Base-by-base conservation (phyloP, 1,140 invertebrate species). In the Trichoplusia ni region DNA sequence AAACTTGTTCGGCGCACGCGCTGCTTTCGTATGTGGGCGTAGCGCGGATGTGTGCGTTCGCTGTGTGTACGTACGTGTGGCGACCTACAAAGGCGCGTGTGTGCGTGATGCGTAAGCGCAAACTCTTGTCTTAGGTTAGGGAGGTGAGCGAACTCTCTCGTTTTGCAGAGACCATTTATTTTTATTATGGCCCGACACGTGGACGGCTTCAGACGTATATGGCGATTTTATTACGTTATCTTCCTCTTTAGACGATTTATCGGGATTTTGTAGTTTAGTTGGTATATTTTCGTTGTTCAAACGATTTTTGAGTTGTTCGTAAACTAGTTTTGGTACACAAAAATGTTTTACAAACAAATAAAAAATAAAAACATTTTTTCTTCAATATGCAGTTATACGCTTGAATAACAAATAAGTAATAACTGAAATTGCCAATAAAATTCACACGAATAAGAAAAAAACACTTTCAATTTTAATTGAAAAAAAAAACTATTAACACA, bases 91-190 rank as follows among this genome's bases (percentile, higher is more conserved):
- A 65, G 62, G 58, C 35, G 71, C 37, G 38, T 81, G 83, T 86
- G 78, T 82, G 82, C 56, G 84, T 79, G 77, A 75, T 86, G 85
- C 82, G 85, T 86, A 84, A 75, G 71, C 67, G 69, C 75, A 73
- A 68, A 75, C 81, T 86, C 81, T 89, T 90, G 87, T 87, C 87
- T 90, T 90, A 90, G 87, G 87, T 90, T 90, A 90, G 87, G 87
- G 84, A 87, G 87, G 87, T 90, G 84, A 90, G 71, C 81, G 87
- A 89, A 84, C 87, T 82, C 84, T 82, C 79, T 77, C 77, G 77
- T 82, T 88, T 84, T 70, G 68, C 74, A 77, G 78, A 82, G 77
- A 79, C 81, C 79, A 86, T 88, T 89, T 89, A 89, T 90, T 90
- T 90, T 90, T 89, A 89, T 90, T 87, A 83, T 85, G 75, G 73